These are phyloP conservation scores for Cygnus buccinator DNA, from an alignment of 2,113 vertebrate species.

Conservation along the genomic window DNA sequence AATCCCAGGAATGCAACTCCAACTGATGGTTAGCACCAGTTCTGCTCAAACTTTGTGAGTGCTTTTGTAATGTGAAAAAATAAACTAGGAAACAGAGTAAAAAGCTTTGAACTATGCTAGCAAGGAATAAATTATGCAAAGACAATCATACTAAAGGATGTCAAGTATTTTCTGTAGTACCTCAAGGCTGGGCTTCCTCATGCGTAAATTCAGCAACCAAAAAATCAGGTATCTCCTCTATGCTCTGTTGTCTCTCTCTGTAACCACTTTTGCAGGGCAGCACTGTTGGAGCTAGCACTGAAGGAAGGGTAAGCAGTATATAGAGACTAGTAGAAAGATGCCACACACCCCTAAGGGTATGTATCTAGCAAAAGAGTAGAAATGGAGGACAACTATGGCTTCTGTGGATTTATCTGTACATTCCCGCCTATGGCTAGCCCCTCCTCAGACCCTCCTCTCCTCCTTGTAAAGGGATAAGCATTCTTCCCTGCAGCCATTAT, in stretches of 20 bases:
- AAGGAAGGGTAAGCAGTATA: neutral
- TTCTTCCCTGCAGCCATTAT: neutral
- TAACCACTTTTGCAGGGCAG: neutral
- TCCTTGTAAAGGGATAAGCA: neutral
- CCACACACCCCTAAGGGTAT: neutral
- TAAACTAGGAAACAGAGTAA: neutral
- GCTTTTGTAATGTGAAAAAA: neutral
- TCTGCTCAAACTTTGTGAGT: neutral
- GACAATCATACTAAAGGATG: neutral
- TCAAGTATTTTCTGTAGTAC: neutral
- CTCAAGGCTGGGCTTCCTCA: neutral
- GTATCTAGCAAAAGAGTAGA: neutral
- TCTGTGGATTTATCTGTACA: neutral
- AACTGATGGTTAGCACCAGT: neutral
- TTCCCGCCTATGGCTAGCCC: neutral
- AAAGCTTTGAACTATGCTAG: neutral
- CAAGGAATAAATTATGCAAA: neutral
- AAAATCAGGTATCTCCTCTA: neutral
- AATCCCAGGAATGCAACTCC: neutral
- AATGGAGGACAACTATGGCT: neutral
- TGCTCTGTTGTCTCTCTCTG: neutral
- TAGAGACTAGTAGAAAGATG: neutral
- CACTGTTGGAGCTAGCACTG: fast-evolving
- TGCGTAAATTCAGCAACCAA: neutral
- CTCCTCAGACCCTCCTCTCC: neutral